Percentiles rank a stretch among this genome's conserved stretches.
Evolutionary conservation across 2,888 invertebrate genomes (phyloP).

Genomic region (Alviniconcha strummeri): DNA sequence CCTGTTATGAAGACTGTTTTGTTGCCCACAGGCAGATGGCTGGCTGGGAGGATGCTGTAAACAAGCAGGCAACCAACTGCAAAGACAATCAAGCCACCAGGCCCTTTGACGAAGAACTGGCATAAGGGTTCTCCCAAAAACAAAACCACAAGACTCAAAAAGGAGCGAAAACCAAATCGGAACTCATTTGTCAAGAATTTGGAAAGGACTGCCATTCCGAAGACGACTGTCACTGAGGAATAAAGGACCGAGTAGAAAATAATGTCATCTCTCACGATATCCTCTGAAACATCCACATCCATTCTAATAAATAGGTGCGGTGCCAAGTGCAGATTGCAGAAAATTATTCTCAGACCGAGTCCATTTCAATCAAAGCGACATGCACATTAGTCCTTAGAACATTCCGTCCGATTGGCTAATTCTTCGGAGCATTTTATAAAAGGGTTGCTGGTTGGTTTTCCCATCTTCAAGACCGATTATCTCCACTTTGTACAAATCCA

Average conservation of each 20-base stretch:
- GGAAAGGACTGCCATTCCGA: constrained; percentile 71
- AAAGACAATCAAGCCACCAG: constrained; percentile 66
- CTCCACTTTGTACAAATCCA: constrained; percentile 36
- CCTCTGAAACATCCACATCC: constrained; percentile 42
- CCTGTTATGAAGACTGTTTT: constrained; percentile 70
- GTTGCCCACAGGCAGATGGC: constrained; percentile 66
- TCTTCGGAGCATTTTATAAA: constrained; percentile 5
- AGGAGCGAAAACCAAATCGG: constrained; percentile 68
- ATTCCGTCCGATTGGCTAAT: constrained; percentile 40
- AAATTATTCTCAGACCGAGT: not conserved
- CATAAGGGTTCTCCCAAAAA: constrained; percentile 71
- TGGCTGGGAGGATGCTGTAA: constrained; percentile 69
- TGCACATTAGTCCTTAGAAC: constrained; percentile 14
- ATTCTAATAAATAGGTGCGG: constrained; percentile 27
- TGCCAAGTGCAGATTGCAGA: not conserved
- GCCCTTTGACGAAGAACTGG: constrained; percentile 70
- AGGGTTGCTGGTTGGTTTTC: constrained; percentile 31
- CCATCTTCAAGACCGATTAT: not conserved
- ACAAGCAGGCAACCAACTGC: constrained; percentile 66
- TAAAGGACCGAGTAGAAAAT: constrained; percentile 70
- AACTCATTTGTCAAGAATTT: constrained; percentile 72
- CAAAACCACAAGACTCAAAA: constrained; percentile 66
- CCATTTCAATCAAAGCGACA: not conserved
- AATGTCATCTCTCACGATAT: constrained; percentile 58
- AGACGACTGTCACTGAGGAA: constrained; percentile 68